A percentile compares a stretch with the other conserved stretches of the same genome.
Evolutionary conservation across 2,888 invertebrate genomes (phyloP).

Genomic region (Eutolmus rufibarbis): DNA sequence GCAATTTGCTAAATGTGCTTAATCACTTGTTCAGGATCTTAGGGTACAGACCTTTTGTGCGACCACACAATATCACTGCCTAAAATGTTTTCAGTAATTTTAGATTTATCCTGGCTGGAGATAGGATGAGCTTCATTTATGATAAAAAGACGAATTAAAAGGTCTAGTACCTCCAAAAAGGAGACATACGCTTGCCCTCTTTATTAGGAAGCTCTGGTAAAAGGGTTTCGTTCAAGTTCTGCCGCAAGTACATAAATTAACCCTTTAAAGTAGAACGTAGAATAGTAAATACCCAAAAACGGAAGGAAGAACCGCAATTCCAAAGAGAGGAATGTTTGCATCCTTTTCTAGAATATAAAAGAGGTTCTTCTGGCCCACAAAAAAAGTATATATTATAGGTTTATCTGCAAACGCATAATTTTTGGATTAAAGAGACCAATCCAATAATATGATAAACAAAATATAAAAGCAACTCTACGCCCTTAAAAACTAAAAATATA

Average conservation of each 20-base stretch:
- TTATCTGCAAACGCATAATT: neutral
- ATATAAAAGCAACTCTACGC: neutral
- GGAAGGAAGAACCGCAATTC: neutral
- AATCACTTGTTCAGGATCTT: neutral
- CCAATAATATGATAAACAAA: neutral
- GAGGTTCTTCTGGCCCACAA: neutral
- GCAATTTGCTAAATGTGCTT: neutral
- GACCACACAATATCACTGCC: neutral
- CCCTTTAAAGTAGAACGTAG: neutral
- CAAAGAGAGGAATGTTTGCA: neutral
- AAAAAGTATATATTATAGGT: neutral
- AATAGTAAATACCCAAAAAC: neutral
- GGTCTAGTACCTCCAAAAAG: neutral
- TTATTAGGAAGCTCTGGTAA: neutral
- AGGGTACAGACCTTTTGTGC: neutral
- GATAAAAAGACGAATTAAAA: neutral
- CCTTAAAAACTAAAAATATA: neutral
- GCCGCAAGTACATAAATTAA: neutral
- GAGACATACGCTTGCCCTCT: neutral
- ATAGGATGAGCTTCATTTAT: neutral
- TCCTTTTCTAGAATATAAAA: neutral
- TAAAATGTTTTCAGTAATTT: neutral
- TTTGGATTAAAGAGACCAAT: neutral
- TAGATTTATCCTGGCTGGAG: neutral
- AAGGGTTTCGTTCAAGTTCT: neutral